Conservation (phyloP, 2,113 vertebrate species). For the Oncorhynchus mykiss region DNA sequence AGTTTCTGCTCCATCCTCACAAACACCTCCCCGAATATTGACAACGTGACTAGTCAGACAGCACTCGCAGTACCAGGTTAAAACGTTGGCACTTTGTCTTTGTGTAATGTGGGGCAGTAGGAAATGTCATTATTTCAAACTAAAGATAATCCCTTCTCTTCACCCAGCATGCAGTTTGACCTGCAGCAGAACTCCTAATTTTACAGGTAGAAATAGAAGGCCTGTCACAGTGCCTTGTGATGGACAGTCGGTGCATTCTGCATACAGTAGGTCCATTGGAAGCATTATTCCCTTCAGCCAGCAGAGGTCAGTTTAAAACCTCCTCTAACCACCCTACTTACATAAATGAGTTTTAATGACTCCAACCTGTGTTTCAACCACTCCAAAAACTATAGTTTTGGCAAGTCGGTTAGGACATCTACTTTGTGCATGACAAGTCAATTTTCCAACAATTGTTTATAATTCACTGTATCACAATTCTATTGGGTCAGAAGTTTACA, state of each 20-base stretch:
- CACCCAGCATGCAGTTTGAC: background rate
- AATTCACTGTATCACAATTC: no score
- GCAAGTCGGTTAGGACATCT: no score
- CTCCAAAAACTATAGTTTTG: no score
- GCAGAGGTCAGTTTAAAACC: background rate
- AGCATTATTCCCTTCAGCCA: background rate
- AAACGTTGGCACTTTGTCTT: background rate
- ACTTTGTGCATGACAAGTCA: no score
- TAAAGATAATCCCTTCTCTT: background rate
- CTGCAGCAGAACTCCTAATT: background rate
- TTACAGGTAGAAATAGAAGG: background rate
- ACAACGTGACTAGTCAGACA: slow-evolving; percentile 15
- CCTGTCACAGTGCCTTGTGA: background rate
- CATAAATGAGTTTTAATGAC: no score
- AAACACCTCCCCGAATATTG: slow-evolving; percentile 67
- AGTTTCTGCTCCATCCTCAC: slow-evolving; percentile 80
- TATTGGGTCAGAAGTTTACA: no score
- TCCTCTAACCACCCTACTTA: background rate
- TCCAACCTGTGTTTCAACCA: no score
- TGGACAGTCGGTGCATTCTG: background rate
- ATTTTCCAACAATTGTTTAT: no score
- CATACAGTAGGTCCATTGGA: background rate
- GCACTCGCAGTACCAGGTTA: slow-evolving; percentile 39
- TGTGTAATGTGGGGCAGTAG: background rate
- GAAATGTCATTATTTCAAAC: background rate